Conservation (phyloP, 30 jellyfish, hydroid and myxozoan species). For the Cassiopea xamachana region DNA sequence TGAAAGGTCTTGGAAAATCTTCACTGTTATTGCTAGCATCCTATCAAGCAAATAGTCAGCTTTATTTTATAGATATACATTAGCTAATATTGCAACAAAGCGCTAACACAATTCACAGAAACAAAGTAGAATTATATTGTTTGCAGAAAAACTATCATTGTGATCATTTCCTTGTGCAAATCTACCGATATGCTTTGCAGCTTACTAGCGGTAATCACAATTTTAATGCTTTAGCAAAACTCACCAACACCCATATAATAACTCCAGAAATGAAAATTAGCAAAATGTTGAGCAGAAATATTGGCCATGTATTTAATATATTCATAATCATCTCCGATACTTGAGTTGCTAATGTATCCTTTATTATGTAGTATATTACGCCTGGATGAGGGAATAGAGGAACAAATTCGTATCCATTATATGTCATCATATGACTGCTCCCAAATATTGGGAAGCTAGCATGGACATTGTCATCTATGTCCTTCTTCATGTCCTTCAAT, state of each 20-base stretch:
- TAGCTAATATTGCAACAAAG: no score
- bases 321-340: neutral
- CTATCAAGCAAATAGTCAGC: neutral
- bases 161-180: neutral
- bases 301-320: conserved; percentile 27
- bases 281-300: conserved; percentile 8
- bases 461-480: conserved; percentile 39
- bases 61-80: no score
- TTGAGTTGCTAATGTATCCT: conserved; percentile 5
- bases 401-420: conserved; percentile 30
- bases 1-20: conserved; percentile 14
- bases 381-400: conserved; percentile 65
- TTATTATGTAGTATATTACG: conserved; percentile 11
- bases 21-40: neutral
- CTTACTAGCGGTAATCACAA: neutral
- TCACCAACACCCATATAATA: conserved; percentile 37
- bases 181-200: neutral
- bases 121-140: neutral
- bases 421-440: neutral
- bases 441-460: conserved; percentile 52
- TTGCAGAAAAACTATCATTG: neutral
- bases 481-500: neutral
- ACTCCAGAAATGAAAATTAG: conserved; percentile 21
- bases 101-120: neutral
- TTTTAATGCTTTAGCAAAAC: neutral